phyloP scores from a whole-genome alignment of 2,113 vertebrate species.

The Python bivittatus region DNA sequence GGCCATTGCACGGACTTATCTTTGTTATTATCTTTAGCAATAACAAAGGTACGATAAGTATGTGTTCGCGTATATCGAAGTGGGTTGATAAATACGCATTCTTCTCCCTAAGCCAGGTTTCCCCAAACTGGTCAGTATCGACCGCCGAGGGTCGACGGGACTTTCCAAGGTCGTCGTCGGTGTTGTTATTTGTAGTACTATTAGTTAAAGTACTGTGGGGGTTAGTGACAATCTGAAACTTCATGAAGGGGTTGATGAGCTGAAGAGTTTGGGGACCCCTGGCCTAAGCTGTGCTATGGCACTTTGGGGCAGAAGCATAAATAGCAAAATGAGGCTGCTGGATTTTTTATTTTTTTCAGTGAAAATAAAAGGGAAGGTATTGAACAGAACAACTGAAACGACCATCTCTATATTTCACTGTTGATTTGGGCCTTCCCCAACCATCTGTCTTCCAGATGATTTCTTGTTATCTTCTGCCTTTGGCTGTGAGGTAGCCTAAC shows the following conservation, averaged over 20 bases:
- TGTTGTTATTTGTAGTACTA: neutral
- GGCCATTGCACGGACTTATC: neutral
- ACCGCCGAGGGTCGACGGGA: neutral
- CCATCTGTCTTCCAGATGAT: neutral
- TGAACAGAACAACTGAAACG: neutral
- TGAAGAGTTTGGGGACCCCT: neutral
- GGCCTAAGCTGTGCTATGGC: neutral
- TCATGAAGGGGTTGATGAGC: neutral
- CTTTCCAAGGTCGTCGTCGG: neutral
- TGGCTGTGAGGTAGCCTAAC: neutral
- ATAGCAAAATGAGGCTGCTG: neutral
- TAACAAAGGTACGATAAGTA: neutral
- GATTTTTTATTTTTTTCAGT: neutral
- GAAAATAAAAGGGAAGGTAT: neutral
- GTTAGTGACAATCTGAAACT: neutral
- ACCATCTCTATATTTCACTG: neutral
- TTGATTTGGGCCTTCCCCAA: neutral
- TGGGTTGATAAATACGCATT: neutral
- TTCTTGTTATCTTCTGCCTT: neutral
- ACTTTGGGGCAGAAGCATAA: neutral
- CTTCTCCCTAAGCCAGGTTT: neutral
- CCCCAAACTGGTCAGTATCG: neutral
- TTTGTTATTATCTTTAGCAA: neutral
- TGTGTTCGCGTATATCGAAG: neutral
- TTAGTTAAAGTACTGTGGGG: neutral